Conservation (phyloP, 2,888 invertebrate species). For the Nipponacmea schrenckii region DNA sequence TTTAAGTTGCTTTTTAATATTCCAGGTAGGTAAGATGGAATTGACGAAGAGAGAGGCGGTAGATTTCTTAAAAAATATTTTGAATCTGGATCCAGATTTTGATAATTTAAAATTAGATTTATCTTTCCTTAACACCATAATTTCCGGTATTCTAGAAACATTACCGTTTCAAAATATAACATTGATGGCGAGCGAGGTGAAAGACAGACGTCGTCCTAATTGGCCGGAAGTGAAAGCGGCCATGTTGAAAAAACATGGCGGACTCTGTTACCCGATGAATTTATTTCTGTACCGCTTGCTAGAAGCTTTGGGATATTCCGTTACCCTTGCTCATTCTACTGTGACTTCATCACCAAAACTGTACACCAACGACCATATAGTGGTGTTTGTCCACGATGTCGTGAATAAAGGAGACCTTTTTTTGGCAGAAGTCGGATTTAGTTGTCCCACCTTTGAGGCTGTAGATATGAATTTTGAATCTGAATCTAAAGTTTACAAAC, state of each 20-base stretch:
- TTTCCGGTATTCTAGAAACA: constrained; percentile 18
- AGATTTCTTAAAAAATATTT: constrained; percentile 21
- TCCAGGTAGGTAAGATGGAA: constrained; percentile 10
- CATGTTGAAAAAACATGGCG: constrained; percentile 7
- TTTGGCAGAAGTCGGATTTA: not conserved
- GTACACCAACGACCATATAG: not conserved
- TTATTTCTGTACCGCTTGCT: not conserved
- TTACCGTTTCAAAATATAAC: constrained; percentile 14
- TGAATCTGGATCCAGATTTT: constrained; percentile 18
- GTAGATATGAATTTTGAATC: not conserved
- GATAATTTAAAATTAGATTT: constrained; percentile 19
- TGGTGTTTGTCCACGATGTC: not conserved
- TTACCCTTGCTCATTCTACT: not conserved
- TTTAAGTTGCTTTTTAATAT: too few relatives aligned
- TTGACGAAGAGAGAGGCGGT: constrained; percentile 33
- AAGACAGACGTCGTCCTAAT: not conserved
- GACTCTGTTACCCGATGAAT: not conserved
- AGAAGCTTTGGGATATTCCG: not conserved
- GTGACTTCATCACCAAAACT: not conserved
- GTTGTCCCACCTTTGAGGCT: not conserved
- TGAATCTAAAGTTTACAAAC: not conserved
- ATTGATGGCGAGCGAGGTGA: not conserved
- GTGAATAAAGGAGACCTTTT: not conserved
- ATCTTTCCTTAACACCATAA: constrained; percentile 27
- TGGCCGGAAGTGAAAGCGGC: not conserved